These are phyloP conservation scores for Boulengeromyrus knoepffleri DNA, from an alignment of 2,113 vertebrate genomes.

Conservation along the genomic window DNA sequence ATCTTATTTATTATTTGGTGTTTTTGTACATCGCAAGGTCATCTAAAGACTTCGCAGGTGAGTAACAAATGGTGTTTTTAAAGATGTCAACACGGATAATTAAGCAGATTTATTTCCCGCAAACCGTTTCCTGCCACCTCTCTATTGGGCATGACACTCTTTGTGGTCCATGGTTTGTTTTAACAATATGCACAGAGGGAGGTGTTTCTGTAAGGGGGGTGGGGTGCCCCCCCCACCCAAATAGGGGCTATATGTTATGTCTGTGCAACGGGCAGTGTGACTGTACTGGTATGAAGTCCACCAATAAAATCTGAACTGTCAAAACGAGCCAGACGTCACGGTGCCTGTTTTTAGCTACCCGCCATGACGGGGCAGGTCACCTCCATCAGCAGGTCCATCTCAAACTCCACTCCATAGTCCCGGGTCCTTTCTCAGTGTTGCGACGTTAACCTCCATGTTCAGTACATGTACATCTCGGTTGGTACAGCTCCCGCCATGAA, in stretches of 20 bases:
- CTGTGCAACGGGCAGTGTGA: not conserved
- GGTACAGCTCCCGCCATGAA: not conserved
- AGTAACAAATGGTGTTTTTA: slow-evolving; percentile 31
- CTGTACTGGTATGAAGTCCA: not conserved
- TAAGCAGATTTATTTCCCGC: not conserved
- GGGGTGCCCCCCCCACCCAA: not conserved
- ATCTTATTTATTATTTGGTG: slow-evolving; percentile 32
- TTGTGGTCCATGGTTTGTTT: not conserved
- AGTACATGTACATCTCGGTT: not conserved
- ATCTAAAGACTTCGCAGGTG: slow-evolving; percentile 40
- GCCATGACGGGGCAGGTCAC: not conserved
- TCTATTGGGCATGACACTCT: not conserved
- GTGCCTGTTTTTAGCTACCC: not conserved
- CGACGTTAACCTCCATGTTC: not conserved
- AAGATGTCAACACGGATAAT: not conserved
- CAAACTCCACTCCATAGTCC: not conserved
- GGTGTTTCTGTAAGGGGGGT: not conserved
- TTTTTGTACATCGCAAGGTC: slow-evolving; percentile 48
- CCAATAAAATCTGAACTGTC: not conserved
- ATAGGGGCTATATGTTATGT: not conserved
- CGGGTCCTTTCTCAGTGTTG: not conserved
- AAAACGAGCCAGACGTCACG: not conserved
- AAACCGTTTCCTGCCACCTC: not conserved
- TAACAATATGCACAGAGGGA: not conserved
- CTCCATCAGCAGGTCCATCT: not conserved